Percentiles rank a stretch among this genome's conserved stretches.
These are phyloP conservation scores for Magallana nippona DNA, from an alignment of 2,888 invertebrate genomes.

Conservation along the genomic window DNA sequence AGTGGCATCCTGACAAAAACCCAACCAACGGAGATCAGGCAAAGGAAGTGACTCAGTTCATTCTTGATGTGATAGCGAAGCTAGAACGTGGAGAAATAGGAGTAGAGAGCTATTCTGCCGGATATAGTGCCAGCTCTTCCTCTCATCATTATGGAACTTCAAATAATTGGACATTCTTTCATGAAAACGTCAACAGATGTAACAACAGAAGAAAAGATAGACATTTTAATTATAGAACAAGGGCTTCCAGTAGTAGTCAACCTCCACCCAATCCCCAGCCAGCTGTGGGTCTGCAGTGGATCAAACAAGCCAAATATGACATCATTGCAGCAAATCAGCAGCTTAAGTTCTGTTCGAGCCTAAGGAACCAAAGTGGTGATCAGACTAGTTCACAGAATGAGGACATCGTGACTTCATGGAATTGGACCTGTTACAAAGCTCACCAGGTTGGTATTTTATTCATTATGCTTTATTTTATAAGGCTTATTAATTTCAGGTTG, in stretches of 20 bases:
- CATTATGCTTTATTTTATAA: background rate
- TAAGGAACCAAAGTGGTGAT: background rate
- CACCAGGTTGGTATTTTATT: conserved; percentile 43
- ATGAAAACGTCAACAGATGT: conserved; percentile 29
- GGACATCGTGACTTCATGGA: conserved; percentile 15
- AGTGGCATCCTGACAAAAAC: conserved; percentile 69
- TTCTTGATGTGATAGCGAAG: conserved; percentile 53
- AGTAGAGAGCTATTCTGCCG: background rate
- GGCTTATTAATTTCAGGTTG: background rate
- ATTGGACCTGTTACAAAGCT: conserved; percentile 46
- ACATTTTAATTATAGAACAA: background rate
- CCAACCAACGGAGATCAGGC: conserved; percentile 48
- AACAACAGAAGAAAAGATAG: background rate
- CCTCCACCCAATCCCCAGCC: conserved; percentile 41
- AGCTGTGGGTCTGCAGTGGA: conserved; percentile 35
- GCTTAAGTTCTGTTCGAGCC: conserved; percentile 27
- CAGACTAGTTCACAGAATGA: background rate
- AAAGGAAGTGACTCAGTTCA: conserved; percentile 59
- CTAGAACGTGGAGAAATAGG: conserved; percentile 52
- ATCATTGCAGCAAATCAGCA: conserved; percentile 46
- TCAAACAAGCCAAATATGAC: conserved; percentile 42
- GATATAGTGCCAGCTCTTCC: background rate
- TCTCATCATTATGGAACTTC: background rate
- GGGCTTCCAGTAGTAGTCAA: background rate
- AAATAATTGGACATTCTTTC: background rate